A percentile compares a stretch with the other conserved stretches of the same genome.
These are phyloP conservation scores for Drosophila mimica DNA, from an alignment of 2,888 invertebrate species.

Conservation along the genomic window DNA sequence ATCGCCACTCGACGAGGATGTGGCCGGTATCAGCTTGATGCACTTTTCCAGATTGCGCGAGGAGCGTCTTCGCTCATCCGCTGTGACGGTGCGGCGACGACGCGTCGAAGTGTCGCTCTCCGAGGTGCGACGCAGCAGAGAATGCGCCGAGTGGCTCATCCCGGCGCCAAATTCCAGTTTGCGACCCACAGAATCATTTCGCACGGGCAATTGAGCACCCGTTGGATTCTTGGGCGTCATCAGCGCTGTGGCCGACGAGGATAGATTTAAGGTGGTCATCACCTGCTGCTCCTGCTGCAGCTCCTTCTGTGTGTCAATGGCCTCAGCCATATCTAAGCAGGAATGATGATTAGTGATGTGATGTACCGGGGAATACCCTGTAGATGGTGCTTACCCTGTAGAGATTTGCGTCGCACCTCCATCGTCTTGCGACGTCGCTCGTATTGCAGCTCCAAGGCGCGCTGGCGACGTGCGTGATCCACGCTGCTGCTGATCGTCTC, in stretches of 20 bases:
- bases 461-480: constrained; percentile 84
- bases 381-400: constrained; percentile 78
- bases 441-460: constrained; percentile 84
- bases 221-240: constrained; percentile 81
- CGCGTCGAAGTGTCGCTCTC: constrained; percentile 84
- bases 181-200: constrained; percentile 77
- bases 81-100: constrained; percentile 81
- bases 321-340: constrained; percentile 62
- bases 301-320: constrained; percentile 41
- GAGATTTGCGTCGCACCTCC: constrained; percentile 84
- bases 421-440: constrained; percentile 84
- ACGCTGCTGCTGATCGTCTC: constrained; percentile 83
- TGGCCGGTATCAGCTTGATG: constrained; percentile 83
- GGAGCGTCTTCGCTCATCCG: constrained; percentile 83
- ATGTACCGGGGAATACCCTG: not conserved
- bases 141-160: constrained; percentile 84
- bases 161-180: constrained; percentile 82
- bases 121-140: constrained; percentile 83
- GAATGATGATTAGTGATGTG: not conserved
- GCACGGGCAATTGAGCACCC: constrained; percentile 22
- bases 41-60: constrained; percentile 84
- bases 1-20: constrained; percentile 84
- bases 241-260: constrained; percentile 82
- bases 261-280: constrained; percentile 51
- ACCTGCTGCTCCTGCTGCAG: constrained; percentile 44